Evolutionary conservation across 2,113 vertebrate genomes (phyloP), one percentile per base, ranked within the genome.

Genomic region (Lathamus discolor): DNA sequence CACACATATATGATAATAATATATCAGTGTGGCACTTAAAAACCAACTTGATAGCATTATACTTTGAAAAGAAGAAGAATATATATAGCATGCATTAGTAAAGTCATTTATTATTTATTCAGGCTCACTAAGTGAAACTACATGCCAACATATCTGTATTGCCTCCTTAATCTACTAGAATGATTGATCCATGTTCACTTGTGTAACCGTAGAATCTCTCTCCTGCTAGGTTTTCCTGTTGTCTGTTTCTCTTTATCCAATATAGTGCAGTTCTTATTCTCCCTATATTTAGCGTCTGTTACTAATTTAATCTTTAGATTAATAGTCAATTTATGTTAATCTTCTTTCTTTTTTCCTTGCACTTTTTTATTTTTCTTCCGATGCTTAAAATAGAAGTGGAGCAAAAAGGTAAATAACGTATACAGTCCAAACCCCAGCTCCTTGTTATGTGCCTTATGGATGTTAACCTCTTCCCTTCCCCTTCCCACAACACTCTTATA

Each of bases 351-450:
- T 98, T 99, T 98, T 98, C 98, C 98, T 99, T 99, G 98, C 98
- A 99, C 98, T 98, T 99, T 99, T 99, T 98, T 98, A 98, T 99
- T 99, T 99, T 99, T 99, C 99, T 99, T 98, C 99, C 98, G 98
- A 99, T 99, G 99, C 99, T 99, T 99, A 99, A 99, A 99, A 99
- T 99, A 99, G 99, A 99, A 99, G 99, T 99, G 99, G 99, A 99
- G 98, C 99, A 99, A 99, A 99, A 99, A 99, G 99, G 99, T 99
- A 99, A 99, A 99, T 99, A 99, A 99, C 95, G 97, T 98, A 98
- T 97, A 98, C 98, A 98, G 99, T 98, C 99, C 98, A 98, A 99
- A 98, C 98, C 98, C 98, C 97, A 99, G 99, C 98, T 99, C 99
- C 99, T 98, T 99, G 99, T 99, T 99, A 98, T 99, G 99, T 99